Percentiles rank a stretch among this genome's conserved stretches.
Conservation (phyloP, 2,113 vertebrate genomes). For the Albula goreensis region DNA sequence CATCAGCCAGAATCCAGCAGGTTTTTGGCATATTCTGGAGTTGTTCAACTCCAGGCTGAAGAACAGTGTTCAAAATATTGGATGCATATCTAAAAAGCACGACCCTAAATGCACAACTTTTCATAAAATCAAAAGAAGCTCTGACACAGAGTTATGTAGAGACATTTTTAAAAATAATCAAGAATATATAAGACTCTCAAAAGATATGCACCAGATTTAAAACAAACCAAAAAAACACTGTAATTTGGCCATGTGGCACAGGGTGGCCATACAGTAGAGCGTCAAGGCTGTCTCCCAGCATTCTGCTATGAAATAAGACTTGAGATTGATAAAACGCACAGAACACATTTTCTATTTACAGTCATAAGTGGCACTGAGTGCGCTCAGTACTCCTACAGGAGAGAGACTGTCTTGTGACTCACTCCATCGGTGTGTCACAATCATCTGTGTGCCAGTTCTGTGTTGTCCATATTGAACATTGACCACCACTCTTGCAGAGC, state of each 20-base stretch:
- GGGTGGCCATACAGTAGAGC: background rate
- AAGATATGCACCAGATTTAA: background rate
- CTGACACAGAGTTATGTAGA: background rate
- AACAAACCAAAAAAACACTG: background rate
- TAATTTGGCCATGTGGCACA: background rate
- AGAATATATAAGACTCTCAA: background rate
- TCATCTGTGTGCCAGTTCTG: background rate
- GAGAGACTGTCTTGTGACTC: background rate
- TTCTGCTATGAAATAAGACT: background rate
- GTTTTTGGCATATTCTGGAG: slow-evolving; percentile 48
- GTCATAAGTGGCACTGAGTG: background rate
- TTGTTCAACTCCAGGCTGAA: slow-evolving; percentile 27
- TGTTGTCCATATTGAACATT: background rate
- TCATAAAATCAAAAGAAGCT: background rate
- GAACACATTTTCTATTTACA: background rate
- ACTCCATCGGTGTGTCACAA: background rate
- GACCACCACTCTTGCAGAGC: background rate
- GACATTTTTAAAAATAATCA: background rate
- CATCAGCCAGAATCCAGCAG: slow-evolving; percentile 39
- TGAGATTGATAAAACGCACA: background rate
- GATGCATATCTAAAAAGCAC: background rate
- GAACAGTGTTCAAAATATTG: background rate
- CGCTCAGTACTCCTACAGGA: background rate
- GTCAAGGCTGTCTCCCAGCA: background rate
- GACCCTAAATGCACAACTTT: background rate